Evolutionary conservation across 2,113 vertebrate species (phyloP).

Genomic region (Trachemys scripta): DNA sequence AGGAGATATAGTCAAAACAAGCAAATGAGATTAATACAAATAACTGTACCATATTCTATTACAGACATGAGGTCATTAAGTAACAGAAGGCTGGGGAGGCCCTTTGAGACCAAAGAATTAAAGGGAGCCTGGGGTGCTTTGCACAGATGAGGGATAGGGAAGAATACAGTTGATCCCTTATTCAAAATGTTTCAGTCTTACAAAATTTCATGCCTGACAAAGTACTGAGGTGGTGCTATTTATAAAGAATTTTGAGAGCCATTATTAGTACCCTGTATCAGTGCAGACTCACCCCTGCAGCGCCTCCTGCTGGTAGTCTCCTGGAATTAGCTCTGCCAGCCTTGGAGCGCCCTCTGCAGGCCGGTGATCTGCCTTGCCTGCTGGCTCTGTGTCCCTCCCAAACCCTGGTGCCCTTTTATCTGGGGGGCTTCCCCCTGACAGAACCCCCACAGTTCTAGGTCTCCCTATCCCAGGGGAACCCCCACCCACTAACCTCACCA

Average conservation of each 20-base stretch:
- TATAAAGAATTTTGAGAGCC: neutral
- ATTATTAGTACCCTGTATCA: neutral
- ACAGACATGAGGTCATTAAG: neutral
- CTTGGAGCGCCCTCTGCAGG: too few species aligned
- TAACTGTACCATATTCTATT: neutral
- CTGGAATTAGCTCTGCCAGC: too few species aligned
- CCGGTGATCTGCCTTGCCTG: too few species aligned
- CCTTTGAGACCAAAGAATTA: neutral
- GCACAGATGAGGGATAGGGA: neutral
- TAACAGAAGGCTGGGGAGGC: neutral
- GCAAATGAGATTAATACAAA: neutral
- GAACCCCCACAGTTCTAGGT: too few species aligned
- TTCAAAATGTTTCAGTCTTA: neutral
- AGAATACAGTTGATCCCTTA: neutral
- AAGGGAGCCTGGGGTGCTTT: neutral
- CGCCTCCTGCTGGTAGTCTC: too few species aligned
- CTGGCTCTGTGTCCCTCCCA: too few species aligned
- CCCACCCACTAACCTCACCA: too few species aligned
- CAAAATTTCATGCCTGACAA: neutral
- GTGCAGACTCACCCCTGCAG: too few species aligned
- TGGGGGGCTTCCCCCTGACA: too few species aligned
- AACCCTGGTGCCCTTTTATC: too few species aligned
- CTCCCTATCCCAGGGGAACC: too few species aligned
- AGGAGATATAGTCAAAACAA: neutral
- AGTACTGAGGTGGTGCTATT: neutral